Evolutionary conservation across 37 sponge, comb jelly and placozoan species (phyloP), one percentile per base, ranked within the genome.

Genomic region (Aplysina aerophoba): DNA sequence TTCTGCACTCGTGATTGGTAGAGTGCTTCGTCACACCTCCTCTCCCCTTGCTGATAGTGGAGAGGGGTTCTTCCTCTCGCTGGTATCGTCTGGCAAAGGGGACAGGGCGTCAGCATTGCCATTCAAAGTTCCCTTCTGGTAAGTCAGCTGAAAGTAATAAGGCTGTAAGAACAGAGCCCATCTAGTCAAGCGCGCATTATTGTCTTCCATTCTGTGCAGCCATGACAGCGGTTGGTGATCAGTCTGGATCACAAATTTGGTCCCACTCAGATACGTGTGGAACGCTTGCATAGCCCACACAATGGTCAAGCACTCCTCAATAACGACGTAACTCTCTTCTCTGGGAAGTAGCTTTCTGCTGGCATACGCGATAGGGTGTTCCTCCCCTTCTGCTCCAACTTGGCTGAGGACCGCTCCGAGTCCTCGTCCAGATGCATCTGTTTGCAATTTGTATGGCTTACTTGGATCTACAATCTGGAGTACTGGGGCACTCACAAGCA

Each of bases 281-380:
- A 91, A 91, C 27, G 85, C 71, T 39, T 83, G 85, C 15, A 81
- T 56, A 31, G 92, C 92, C 92, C 88, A 92, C 36, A 92, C 86
- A 12, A 92, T 86, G 0, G 81, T 86, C 40, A 88, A 55, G 5
- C 55, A 86, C 36, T 91, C 92, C 37, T 91, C 88, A 22, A 88
- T 87, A 14, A 85, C 56, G 4, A 85, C 88, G 61, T 91, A 91
- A 36, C 75, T 83, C 65, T 79, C 59, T 59, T 87, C 92, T 44
- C 84, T 64, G 8, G 80, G 69, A 33, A 84, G 88, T 15, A 91
- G 75, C 27, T 81, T 84, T 37, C 92, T 81, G 67, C 88, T 91
- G 17, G 88, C 85, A 37, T 84, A 91, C 4, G 92, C 92, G 20
- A 91, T 37, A 0, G 85, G 88, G 12, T 25, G 35, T 0, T 58